Base-by-base conservation (phyloP, 2,113 vertebrate genomes). In the Ciconia boyciana region DNA sequence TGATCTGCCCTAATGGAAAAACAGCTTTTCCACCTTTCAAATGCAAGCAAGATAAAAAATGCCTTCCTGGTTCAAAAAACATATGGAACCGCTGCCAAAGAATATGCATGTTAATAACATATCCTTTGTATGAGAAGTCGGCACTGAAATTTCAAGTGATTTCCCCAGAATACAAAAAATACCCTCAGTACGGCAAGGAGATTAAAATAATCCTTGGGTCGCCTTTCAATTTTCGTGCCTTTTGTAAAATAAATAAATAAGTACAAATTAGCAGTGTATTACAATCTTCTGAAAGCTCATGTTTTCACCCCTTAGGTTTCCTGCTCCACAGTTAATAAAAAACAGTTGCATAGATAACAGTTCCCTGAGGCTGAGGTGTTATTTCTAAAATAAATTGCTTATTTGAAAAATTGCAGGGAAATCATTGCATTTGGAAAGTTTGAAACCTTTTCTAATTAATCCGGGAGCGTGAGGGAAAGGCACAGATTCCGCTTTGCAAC, bases 361-460 rank as follows among this genome's bases (percentile, higher is more conserved):
- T 93, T 97, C 83, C 90, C 94, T 0, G 2, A 95, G 86, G 78
- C 80, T 60, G 89, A 86, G 80, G 76, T 54, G 68, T 83, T 93
- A 70, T 96, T 97, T 95, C 82, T 74, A 87, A 97, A 97, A 94
- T 95, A 95, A 95, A 97, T 95, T 93, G 89, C 87, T 90, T 91
- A 49, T 93, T 95, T 95, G 89, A 94, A 94, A 91, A 94, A 75
- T 78, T 85, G 51, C 48, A 75, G 69, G 64, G 58, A 78, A 95
- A 82, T 83, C 44, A 65, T 48, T 83, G 31, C 6, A 10, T 91
- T 92, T 70, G 65, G 83, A 71, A 96, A 96, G 65, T 69, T 89
- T 77, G 76, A 90, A 90, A 65, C 75, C 26, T 91, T 84, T 85
- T 60, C 60, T 92, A 94, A 93, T 95, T 88, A 96, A 85, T 86